Evolutionary conservation across 2,888 invertebrate species (phyloP).

Genomic region (Lasioglossum malachurum): DNA sequence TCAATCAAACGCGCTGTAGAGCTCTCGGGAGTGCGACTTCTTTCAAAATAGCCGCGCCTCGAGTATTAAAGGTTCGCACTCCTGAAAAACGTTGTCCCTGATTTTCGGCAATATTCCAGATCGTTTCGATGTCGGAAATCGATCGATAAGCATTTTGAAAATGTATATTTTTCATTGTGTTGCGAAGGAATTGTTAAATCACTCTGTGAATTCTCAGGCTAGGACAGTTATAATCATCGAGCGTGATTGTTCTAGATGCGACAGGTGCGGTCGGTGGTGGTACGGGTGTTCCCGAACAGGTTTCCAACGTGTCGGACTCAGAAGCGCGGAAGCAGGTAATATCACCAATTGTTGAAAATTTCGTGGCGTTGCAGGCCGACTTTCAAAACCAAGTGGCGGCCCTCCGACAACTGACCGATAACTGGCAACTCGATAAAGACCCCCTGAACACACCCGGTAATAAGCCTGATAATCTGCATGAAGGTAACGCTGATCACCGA

Average conservation of each 20-base stretch:
- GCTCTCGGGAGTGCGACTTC: neutral
- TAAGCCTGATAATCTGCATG: conserved; percentile 76
- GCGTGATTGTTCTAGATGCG: conserved; percentile 71
- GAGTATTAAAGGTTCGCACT: neutral
- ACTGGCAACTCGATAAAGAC: conserved; percentile 77
- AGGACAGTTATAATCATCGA: neutral
- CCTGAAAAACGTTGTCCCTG: neutral
- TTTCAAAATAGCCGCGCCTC: neutral
- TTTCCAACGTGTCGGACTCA: conserved; percentile 74
- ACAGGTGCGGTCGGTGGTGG: conserved; percentile 76
- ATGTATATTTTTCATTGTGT: neutral
- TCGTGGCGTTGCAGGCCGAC: conserved; percentile 81
- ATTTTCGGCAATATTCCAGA: neutral
- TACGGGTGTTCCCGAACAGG: conserved; percentile 74
- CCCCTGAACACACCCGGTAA: conserved; percentile 67
- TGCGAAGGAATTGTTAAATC: neutral
- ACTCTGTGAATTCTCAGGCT: neutral
- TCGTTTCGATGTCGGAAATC: neutral
- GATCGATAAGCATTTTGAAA: neutral
- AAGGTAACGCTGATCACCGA: conserved; percentile 66
- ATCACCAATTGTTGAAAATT: conserved; percentile 79
- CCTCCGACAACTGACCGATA: conserved; percentile 77
- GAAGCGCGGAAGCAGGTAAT: conserved; percentile 84
- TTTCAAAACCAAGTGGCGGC: conserved; percentile 80
- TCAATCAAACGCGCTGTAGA: neutral